These are phyloP conservation scores for Staurois parvus DNA, from an alignment of 2,797 vertebrate species.

Conservation along the genomic window DNA sequence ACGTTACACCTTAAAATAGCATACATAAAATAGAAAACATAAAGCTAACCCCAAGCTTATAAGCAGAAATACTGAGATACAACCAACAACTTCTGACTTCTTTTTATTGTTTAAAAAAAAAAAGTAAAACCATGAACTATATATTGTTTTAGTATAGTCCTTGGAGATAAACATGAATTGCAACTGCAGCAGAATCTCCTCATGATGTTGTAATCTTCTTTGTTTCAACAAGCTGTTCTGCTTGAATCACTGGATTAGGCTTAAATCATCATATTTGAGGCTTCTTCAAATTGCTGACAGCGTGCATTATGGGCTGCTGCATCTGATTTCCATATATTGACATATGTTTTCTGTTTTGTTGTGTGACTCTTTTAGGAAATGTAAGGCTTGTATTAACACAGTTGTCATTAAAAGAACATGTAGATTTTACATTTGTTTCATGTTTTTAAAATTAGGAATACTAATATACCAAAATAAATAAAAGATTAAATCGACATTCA, in stretches of 20 bases:
- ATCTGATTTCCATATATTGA: conserved; percentile 21
- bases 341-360: conserved; percentile 12
- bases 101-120: background rate
- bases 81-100: background rate
- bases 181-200: background rate
- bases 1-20: no score
- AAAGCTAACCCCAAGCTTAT: background rate
- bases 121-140: conserved; percentile 2
- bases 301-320: background rate
- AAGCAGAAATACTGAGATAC: background rate
- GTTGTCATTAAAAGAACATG: background rate
- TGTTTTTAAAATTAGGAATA: background rate
- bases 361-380: conserved; percentile 11
- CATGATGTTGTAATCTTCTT: conserved; percentile 12
- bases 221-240: background rate
- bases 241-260: conserved; percentile 1
- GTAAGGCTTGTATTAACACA: background rate
- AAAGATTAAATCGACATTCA: no score
- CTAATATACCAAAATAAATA: background rate
- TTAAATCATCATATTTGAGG: conserved; percentile 9
- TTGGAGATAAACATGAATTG: conserved; percentile 3
- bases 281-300: conserved; percentile 12
- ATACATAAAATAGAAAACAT: background rate
- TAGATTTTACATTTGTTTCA: background rate
- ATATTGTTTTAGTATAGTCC: background rate